These are phyloP conservation scores for Oncorhynchus tshawytscha DNA, from an alignment of 2,113 vertebrate species.

Conservation along the genomic window DNA sequence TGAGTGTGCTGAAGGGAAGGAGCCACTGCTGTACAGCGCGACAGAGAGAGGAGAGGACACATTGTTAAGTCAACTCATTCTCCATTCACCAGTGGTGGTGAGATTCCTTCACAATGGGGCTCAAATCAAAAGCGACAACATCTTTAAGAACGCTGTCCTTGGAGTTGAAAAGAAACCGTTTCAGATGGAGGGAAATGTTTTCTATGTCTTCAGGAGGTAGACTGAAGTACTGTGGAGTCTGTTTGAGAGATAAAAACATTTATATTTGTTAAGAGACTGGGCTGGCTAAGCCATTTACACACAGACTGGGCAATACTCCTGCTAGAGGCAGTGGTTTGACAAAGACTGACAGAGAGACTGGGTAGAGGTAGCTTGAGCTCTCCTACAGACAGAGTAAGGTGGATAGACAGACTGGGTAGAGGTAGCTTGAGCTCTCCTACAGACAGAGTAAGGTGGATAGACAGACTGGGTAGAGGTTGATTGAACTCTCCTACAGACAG, in stretches of 20 bases:
- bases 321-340: background rate
- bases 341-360: background rate
- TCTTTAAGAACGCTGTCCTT: conserved; percentile 1
- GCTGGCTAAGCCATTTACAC: background rate
- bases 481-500: no score
- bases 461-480: no score
- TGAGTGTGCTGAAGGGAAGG: background rate
- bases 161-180: background rate
- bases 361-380: background rate
- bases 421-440: no score
- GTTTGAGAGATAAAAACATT: no score
- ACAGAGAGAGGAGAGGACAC: background rate
- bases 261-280: background rate
- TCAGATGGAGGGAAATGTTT: background rate
- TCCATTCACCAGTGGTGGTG: background rate
- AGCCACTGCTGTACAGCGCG: background rate
- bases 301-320: background rate
- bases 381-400: no score
- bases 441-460: no score
- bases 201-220: background rate
- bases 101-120: background rate
- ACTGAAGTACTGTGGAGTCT: background rate
- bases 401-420: no score
- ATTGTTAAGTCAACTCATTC: background rate
- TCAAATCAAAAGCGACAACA: background rate